Base-by-base conservation (phyloP, 2,113 vertebrate genomes). In the Dasyurus viverrinus region DNA sequence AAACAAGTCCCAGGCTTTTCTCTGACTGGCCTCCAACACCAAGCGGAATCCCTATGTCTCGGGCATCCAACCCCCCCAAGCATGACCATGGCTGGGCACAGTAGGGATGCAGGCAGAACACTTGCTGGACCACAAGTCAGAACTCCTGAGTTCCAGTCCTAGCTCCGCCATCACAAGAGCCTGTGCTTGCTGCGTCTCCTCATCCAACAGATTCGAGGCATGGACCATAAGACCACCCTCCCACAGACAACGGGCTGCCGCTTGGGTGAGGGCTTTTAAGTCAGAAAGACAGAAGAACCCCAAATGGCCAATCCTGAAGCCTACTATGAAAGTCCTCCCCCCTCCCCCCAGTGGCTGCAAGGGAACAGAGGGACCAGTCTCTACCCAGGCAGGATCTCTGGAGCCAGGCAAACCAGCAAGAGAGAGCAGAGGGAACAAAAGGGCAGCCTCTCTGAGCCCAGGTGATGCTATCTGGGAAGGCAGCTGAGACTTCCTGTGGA, bases 1-100 rank as follows among this genome's bases (percentile, higher is more conserved):
- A 47, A 14, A 48, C 94, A 92, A 95, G 97, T 97, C 26, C 2
- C 96, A 30, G 97, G 94, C 93, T 48, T 93, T 93, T 95, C 95
- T 94, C 94, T 93, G 91, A 98, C 97, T 94, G 94, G 93, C 46
- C 95, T 95, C 97, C 97, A 97, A 96, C 93, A 93, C 97, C 96
- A 96, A 96, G 94, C 95, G 96, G 94, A 93, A 48, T 92, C 94
- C 95, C 90, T 95, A 97, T 95, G 95, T 89, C 93, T 93, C 94
- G 90, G 92, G 89, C 57, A 55, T 53, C 42, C 30, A 50, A 53
- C 10, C 57, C 48, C 26, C 23, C 10, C 30, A 50, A 48, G 54
- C 60, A 50, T 42, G 36, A 10, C 25, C 16, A 68, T 68, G 68
- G 16, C 68, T n/a, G 10, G 14, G 26, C 55, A 9, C 26, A 11